These are phyloP conservation scores for Anagyrus pseudococci DNA, from an alignment of 2,888 invertebrate species.

Conservation along the genomic window DNA sequence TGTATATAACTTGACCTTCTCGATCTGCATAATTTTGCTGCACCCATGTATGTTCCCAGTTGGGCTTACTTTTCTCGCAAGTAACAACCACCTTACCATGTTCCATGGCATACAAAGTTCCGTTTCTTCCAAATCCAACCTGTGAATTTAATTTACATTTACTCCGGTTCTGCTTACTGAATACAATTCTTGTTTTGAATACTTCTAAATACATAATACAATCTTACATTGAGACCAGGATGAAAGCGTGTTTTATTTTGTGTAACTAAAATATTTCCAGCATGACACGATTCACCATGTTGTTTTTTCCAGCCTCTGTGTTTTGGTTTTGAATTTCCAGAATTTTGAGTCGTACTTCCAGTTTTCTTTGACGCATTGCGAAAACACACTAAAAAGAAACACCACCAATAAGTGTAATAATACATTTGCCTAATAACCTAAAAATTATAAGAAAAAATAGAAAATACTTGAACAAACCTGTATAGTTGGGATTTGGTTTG, in stretches of 20 bases:
- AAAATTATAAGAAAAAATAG: neutral
- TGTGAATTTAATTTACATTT: slow-evolving; percentile 56
- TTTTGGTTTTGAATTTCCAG: slow-evolving; percentile 74
- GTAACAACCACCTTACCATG: slow-evolving; percentile 81
- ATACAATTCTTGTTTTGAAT: slow-evolving; percentile 6
- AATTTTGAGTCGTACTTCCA: slow-evolving; percentile 74
- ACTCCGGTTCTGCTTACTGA: no score
- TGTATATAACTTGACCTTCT: slow-evolving; percentile 73
- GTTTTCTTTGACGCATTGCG: slow-evolving; percentile 79
- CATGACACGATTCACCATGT: slow-evolving; percentile 72
- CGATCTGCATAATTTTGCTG: slow-evolving; percentile 71
- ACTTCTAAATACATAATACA: no score
- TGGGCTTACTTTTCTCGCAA: slow-evolving; percentile 80
- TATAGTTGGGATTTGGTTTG: neutral
- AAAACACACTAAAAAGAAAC: slow-evolving; percentile 15
- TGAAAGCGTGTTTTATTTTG: slow-evolving; percentile 77
- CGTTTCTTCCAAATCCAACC: slow-evolving; percentile 84
- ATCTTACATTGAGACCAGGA: slow-evolving; percentile 78
- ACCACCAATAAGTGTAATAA: neutral
- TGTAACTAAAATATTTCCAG: slow-evolving; percentile 73
- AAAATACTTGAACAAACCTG: neutral
- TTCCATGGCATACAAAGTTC: slow-evolving; percentile 80
- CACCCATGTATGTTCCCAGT: slow-evolving; percentile 81
- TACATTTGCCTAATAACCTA: neutral
- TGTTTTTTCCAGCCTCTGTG: slow-evolving; percentile 81